Evolutionary conservation across 2,888 invertebrate genomes (phyloP), one percentile per base, ranked within the genome.

Genomic region (Philhelius pedissequus): DNA sequence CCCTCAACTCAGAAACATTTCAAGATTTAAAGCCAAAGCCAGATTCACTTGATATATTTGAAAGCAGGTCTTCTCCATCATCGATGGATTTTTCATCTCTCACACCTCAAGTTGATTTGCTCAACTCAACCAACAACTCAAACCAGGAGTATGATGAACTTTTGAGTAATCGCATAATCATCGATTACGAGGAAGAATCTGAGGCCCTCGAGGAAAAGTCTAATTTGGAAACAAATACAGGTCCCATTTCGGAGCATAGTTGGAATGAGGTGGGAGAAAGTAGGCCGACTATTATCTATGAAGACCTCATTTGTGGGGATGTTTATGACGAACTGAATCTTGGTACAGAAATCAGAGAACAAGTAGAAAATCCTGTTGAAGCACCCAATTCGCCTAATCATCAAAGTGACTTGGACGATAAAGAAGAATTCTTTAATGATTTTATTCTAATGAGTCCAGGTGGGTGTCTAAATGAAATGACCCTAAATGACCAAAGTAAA

Each of bases 341-440:
- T 9, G 52, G 27, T 4, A 70, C 79, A 45, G 54, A 54, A 60
- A 38, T 62, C 5, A 5, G 13, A 8, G 22, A 83, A 2, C 54
- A 40, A 9, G 62, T 56, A 8, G 45, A 25, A 3, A 43, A 48
- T 1, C 43, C 45, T 40, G 20, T 56, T 22, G 27, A 50, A 0
- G 4, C 5, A 1, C 50, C 75, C 6, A n/a, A 5, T 30, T 52
- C 79, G 4, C 25, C 79, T 1, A 58, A 50, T 15, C 32, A 27
- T 5, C 22, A 79, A 1, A 56, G 25, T 25, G 74, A 70, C n/a
- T 38, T 79, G 25, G 64, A 74, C 13, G 83, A 69, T 9, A 77
- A 82, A n/a, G 78, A 74, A n/a, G 78, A 74, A 15, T 79, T 74
- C 13, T 79, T 83, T 22, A 83, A 83, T 48, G 74, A 83, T 58